phyloP scores from a whole-genome alignment of 1,140 invertebrate genomes.

The Panulirus ornatus region DNA sequence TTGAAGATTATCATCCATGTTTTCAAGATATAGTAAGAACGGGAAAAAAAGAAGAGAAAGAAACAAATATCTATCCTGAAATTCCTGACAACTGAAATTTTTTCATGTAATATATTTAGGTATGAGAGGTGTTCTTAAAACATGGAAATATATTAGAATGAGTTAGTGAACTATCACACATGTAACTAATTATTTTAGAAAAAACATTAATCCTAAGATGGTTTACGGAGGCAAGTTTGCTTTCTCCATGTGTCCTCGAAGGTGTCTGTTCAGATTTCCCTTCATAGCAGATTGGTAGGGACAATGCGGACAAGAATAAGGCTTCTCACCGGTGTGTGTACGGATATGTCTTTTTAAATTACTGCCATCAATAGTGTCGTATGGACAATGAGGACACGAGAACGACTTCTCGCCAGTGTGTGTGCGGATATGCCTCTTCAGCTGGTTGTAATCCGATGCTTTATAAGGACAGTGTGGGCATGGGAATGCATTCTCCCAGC shows the following conservation, averaged over 20 bases:
- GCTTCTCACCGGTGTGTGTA: constrained; percentile 43
- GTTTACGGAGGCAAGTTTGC: not conserved
- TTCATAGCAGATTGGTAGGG: constrained; percentile 41
- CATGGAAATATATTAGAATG: no score
- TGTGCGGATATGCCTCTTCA: constrained; percentile 27
- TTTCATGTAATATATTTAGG: no score
- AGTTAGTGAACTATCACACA: no score
- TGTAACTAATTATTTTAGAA: no score
- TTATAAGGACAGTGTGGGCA: constrained; percentile 13
- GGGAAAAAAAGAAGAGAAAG: no score
- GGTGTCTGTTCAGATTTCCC: constrained; percentile 34
- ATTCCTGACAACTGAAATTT: no score
- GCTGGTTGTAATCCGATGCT: not conserved
- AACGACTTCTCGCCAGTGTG: constrained; percentile 21
- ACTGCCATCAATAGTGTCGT: constrained; percentile 15
- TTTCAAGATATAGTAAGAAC: no score
- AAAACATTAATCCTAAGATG: no score
- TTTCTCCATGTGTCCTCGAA: not conserved
- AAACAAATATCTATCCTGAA: no score
- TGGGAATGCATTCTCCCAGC: constrained; percentile 4
- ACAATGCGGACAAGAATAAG: constrained; percentile 44
- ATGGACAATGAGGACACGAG: constrained; percentile 23
- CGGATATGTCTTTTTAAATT: constrained; percentile 44
- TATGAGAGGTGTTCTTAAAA: no score
- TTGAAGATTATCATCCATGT: no score